Percentiles rank a stretch among this genome's conserved stretches.
Conservation (phyloP, 2,888 invertebrate genomes). For the Dasypolia templi region DNA sequence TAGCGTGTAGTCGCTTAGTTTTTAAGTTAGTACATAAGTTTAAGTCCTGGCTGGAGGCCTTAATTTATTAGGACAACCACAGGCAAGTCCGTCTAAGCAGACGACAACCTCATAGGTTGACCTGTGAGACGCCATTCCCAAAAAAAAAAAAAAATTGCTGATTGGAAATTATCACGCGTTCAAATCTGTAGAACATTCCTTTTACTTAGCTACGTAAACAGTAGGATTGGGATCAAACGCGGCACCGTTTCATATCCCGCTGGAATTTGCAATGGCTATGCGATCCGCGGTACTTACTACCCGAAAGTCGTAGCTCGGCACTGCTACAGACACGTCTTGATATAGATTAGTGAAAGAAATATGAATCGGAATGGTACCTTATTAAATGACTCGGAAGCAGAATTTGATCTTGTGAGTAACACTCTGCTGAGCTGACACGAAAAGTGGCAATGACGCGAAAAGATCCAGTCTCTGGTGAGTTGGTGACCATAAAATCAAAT, state of each 20-base stretch:
- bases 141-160: no score
- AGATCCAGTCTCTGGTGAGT: not conserved
- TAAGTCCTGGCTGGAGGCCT: no score
- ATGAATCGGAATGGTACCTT: no score
- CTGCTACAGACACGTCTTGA: not conserved
- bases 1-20: no score
- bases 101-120: no score
- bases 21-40: no score
- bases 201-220: conserved; percentile 36
- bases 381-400: no score
- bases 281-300: not conserved
- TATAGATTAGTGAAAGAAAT: not conserved
- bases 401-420: not conserved
- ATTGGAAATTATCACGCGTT: conserved; percentile 37
- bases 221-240: conserved; percentile 6
- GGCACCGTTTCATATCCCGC: not conserved
- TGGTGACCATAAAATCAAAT: no score
- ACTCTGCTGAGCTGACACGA: not conserved
- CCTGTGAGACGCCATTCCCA: no score
- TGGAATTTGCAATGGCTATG: conserved; percentile 1
- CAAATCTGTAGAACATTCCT: conserved; percentile 14
- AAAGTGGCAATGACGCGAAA: no score
- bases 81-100: no score
- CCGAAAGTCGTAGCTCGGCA: not conserved
- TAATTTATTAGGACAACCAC: no score